A percentile compares a stretch with the other conserved stretches of the same genome.
These are phyloP conservation scores for Corythoichthys intestinalis DNA, from an alignment of 2,113 vertebrate species.

Conservation along the genomic window DNA sequence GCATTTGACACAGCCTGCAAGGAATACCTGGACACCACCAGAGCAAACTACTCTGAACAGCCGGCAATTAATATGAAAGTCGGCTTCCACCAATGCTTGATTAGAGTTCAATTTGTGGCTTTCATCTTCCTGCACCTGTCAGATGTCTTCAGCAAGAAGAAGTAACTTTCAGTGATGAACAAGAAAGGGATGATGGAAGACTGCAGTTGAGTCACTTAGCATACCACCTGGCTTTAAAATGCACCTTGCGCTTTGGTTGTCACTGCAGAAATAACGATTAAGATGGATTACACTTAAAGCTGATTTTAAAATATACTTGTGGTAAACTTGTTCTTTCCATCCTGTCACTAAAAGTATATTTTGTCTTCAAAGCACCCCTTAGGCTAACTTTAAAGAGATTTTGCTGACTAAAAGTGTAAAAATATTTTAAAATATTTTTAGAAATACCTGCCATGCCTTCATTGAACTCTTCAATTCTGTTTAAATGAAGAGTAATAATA, in stretches of 20 bases:
- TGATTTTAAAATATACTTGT: constrained; percentile 48
- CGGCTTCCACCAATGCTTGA: constrained; percentile 1
- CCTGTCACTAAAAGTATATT: constrained; percentile 14
- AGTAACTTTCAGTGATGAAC: not conserved
- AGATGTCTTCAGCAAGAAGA: not conserved
- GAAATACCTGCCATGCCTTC: not conserved
- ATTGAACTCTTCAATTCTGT: not conserved
- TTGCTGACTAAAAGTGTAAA: not conserved
- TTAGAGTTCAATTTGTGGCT: constrained; percentile 4
- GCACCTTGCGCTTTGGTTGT: constrained; percentile 32
- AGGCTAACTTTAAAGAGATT: constrained; percentile 17
- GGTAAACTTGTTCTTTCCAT: constrained; percentile 28
- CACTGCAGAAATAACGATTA: constrained; percentile 36
- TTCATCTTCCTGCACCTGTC: constrained; percentile 7
- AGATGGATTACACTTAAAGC: constrained; percentile 52
- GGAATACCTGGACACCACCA: not conserved
- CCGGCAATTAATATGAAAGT: constrained; percentile 2
- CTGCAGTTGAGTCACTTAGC: constrained; percentile 3
- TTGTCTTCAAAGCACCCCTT: constrained; percentile 13
- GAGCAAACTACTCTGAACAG: not conserved
- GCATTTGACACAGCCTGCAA: not conserved
- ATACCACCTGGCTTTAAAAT: constrained; percentile 32
- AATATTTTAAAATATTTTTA: not conserved
- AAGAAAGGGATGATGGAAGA: not conserved
- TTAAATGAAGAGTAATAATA: not conserved